Conservation (phyloP, 2,113 vertebrate genomes). For the Tiliqua scincoides region DNA sequence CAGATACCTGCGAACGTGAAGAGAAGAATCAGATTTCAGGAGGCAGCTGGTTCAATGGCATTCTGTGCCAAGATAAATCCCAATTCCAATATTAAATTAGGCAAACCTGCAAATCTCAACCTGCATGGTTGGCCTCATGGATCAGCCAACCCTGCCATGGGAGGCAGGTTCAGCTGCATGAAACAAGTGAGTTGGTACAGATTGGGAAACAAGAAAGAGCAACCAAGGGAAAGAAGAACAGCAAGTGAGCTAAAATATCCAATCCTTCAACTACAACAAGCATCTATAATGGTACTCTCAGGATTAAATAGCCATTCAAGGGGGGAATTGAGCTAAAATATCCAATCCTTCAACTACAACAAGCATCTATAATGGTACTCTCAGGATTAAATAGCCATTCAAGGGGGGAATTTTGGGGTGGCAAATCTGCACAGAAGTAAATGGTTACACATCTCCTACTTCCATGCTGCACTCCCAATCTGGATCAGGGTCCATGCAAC, state of each 20-base stretch:
- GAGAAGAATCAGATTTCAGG: slow-evolving; percentile 55
- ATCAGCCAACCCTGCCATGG: neutral
- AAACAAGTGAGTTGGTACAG: neutral
- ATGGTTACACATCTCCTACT: too few relatives aligned
- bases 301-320: too few relatives aligned
- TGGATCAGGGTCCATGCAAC: too few relatives aligned
- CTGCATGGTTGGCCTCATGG: too few relatives aligned
- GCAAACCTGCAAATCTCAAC: too few relatives aligned
- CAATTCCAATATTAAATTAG: neutral
- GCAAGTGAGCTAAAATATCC: neutral
- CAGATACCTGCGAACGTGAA: slow-evolving; percentile 55
- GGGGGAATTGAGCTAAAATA: neutral
- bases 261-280: neutral
- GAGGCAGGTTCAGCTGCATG: neutral
- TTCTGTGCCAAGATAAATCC: neutral
- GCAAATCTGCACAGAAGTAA: too few relatives aligned
- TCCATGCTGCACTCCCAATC: too few relatives aligned
- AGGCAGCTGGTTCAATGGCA: slow-evolving; percentile 40
- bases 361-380: too few relatives aligned
- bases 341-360: neutral
- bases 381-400: too few relatives aligned
- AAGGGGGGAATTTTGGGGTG: too few relatives aligned
- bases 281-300: too few relatives aligned
- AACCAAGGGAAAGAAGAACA: neutral
- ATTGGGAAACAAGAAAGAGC: neutral